phyloP scores from a whole-genome alignment of 2,113 vertebrate species.

The Cariama cristata region DNA sequence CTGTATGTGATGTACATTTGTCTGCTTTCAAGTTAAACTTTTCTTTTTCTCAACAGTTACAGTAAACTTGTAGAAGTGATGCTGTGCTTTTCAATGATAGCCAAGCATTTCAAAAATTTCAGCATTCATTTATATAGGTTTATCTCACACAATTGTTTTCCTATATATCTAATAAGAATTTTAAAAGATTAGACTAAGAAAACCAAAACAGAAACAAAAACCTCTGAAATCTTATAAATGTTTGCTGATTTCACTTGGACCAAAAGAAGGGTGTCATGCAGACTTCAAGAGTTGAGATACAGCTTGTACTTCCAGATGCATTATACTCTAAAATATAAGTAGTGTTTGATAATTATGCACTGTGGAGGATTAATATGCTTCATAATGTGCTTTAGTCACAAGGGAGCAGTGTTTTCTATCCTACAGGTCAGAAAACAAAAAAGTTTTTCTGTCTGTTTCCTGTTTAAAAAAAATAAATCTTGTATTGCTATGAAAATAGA shows the following conservation, averaged over 20 bases:
- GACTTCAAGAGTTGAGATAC: background rate
- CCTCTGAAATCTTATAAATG: background rate
- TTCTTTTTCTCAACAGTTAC: background rate
- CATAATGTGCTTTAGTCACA: background rate
- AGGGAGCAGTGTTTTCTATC: background rate
- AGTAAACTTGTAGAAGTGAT: background rate
- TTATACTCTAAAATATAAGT: background rate
- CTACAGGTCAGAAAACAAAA: background rate
- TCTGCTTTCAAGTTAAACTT: background rate
- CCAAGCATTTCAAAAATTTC: background rate
- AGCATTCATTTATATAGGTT: background rate
- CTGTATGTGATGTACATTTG: background rate
- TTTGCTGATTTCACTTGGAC: background rate
- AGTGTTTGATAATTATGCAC: background rate
- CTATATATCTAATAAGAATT: background rate
- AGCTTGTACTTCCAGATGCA: background rate
- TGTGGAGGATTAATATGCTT: background rate
- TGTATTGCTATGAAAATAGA: background rate
- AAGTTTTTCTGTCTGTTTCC: background rate
- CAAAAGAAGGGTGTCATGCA: background rate
- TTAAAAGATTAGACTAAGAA: background rate
- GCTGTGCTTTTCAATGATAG: rapidly evolving
- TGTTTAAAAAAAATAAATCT: background rate
- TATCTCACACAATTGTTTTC: background rate
- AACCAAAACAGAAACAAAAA: background rate